Evolutionary conservation across 2,888 invertebrate genomes (phyloP), one percentile per base, ranked within the genome.

Genomic region (Tipula confusa): DNA sequence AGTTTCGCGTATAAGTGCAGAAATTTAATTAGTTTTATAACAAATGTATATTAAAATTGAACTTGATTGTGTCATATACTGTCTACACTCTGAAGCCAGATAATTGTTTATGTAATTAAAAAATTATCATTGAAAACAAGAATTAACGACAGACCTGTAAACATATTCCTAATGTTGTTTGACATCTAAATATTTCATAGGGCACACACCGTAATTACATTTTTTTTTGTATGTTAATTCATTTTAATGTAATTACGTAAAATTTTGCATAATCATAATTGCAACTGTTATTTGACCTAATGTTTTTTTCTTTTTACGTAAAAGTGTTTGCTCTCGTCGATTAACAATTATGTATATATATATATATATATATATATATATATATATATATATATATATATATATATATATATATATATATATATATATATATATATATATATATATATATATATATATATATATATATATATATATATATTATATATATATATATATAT

Each of bases 101-200:
- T 11, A 5, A 11, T 11, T 11, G 18, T 18, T 15, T 48, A 64
- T 24, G 64, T 24, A 64, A 64, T 64, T 64, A 64, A 64, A 64
- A 64, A 24, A 64, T n/a, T n/a, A n/a, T 64, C 64, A 64, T 64
- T 64, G 64, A 64, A 64, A 64, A 64, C 64, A 1, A 64, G 24
- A 64, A 64, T 64, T 24, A 64, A n/a, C 3, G 13, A 9, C 2
- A 31, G 31, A 38, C 38, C 11, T 38, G 13, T 38, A 38, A 13
- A 13, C 38, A 38, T 38, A 38, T n/a, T n/a, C n/a, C n/a, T 38
- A 13, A 38, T 38, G 15, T 7, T 43, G 43, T 64, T 24, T 64
- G 64, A 64, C 64, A 64, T 64, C 64, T 64, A 64, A 64, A 64
- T 64, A 64, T 64, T 64, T 64, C 64, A 64, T 64, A 64, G 18